Evolutionary conservation across 2,888 invertebrate genomes (phyloP).

Genomic region (Diachrysia chrysitis): DNA sequence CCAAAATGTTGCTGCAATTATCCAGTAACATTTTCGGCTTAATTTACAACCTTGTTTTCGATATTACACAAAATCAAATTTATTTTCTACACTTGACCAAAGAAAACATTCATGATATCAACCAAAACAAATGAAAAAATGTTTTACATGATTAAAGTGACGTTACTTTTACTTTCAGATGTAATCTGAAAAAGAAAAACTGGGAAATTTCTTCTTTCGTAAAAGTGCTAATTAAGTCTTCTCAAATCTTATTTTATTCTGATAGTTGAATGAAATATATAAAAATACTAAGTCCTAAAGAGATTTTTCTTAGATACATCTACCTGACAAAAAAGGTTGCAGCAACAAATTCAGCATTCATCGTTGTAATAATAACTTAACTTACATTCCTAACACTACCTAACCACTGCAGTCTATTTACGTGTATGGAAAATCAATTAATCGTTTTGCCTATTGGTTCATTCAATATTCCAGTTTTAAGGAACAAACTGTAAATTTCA

Average conservation of each 20-base stretch:
- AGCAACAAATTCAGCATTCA: too few relatives aligned
- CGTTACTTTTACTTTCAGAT: not conserved
- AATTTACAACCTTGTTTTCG: not conserved
- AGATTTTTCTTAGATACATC: too few relatives aligned
- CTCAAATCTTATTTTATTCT: not conserved
- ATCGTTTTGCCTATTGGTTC: too few relatives aligned
- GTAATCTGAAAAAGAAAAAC: too few relatives aligned
- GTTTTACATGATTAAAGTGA: not conserved
- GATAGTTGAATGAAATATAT: not conserved
- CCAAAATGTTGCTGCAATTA: not conserved
- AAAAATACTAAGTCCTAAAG: too few relatives aligned
- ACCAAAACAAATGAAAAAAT: not conserved
- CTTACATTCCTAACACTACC: too few relatives aligned
- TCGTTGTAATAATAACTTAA: too few relatives aligned
- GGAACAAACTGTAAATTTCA: not conserved
- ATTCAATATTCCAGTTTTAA: not conserved
- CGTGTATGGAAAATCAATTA: too few relatives aligned
- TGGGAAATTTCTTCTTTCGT: not conserved
- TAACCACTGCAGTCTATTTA: too few relatives aligned
- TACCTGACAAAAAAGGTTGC: too few relatives aligned
- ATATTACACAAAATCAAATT: slow-evolving; percentile 2
- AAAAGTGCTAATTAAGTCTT: not conserved
- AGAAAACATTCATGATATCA: not conserved
- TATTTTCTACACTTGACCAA: not conserved
- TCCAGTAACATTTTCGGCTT: not conserved